These are phyloP conservation scores for Odontocerum albicorne DNA, from an alignment of 2,888 invertebrate genomes.

Conservation along the genomic window DNA sequence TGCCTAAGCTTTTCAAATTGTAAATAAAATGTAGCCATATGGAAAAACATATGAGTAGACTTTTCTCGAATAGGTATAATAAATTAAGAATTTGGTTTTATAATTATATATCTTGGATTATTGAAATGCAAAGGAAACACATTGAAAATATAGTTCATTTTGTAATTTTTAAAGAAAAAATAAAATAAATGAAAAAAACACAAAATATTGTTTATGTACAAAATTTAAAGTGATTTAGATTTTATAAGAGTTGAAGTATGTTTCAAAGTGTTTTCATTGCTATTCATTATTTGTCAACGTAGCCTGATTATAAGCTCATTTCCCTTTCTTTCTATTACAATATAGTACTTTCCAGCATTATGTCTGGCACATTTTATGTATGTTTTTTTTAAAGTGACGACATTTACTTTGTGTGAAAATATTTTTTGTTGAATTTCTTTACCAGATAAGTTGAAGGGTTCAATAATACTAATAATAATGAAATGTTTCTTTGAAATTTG, in stretches of 20 bases:
- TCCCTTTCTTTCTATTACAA: too few species aligned
- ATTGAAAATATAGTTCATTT: constrained; percentile 13
- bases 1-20: neutral
- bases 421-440: too few species aligned
- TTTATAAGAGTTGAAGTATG: constrained; percentile 12
- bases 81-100: constrained; percentile 8
- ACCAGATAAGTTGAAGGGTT: too few species aligned
- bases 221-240: constrained; percentile 20
- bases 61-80: neutral
- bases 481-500: too few species aligned
- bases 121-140: constrained; percentile 14
- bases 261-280: constrained; percentile 16
- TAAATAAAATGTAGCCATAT: neutral
- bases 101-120: constrained; percentile 12
- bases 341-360: too few species aligned
- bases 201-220: constrained; percentile 16
- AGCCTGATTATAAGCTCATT: neutral
- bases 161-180: constrained; percentile 24
- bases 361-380: too few species aligned
- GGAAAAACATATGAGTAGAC: neutral
- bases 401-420: too few species aligned
- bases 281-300: neutral
- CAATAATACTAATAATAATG: too few species aligned
- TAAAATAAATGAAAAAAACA: constrained; percentile 11
- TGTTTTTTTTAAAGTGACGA: too few species aligned